Evolutionary conservation across 1,140 invertebrate species (phyloP).

Genomic region (Eumaeus atala): DNA sequence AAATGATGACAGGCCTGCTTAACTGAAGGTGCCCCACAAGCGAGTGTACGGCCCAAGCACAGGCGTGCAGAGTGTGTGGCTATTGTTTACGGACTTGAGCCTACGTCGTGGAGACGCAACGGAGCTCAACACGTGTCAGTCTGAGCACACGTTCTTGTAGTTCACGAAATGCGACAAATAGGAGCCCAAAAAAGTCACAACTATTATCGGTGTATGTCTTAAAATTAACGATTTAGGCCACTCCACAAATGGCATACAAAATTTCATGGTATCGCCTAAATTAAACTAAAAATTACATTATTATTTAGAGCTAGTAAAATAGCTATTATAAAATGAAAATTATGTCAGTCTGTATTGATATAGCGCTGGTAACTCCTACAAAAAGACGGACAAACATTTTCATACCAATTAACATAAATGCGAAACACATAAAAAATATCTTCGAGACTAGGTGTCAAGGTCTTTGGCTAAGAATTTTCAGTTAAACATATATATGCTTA

Average conservation of each 20-base stretch:
- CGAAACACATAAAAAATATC: conserved; percentile 49
- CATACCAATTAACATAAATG: conserved; percentile 44
- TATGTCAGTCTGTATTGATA: conserved; percentile 56
- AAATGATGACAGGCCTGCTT: no score
- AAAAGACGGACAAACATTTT: conserved; percentile 22
- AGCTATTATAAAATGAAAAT: conserved; percentile 35
- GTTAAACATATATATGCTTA: conserved; percentile 13
- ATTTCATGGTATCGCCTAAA: no score
- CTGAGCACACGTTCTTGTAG: no score
- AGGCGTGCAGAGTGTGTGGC: no score
- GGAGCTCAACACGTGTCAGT: no score
- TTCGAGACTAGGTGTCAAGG: conserved; percentile 55
- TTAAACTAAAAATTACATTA: conserved; percentile 4
- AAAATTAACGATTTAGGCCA: not conserved
- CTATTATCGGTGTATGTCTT: no score
- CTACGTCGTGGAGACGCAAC: no score
- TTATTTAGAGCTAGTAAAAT: conserved; percentile 22
- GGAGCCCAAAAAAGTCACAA: no score
- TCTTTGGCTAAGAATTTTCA: conserved; percentile 57
- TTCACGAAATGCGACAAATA: no score
- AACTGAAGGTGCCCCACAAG: no score
- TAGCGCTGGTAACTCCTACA: conserved; percentile 55
- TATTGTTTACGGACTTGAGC: no score
- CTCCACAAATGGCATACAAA: not conserved
- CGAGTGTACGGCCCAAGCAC: no score